Base-by-base conservation (phyloP, 2,113 vertebrate species). In the Scophthalmus maximus region DNA sequence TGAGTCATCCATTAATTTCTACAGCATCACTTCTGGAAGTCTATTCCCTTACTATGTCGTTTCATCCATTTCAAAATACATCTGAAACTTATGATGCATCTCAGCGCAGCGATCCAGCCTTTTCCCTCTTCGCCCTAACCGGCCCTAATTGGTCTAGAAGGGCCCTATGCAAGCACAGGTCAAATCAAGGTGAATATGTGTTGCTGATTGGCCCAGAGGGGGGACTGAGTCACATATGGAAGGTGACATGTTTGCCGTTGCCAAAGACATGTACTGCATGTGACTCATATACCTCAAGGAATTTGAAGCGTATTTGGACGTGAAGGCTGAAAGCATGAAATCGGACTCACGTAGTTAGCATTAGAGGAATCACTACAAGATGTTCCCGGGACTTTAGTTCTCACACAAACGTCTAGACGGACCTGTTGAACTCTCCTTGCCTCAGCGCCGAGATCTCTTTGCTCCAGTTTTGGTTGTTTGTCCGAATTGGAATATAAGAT, bases 1-100 rank as follows among this genome's bases (percentile, higher is more conserved):
- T 68, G 60, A 83, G 38, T 88, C 72, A 75, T 58, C 20, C 57
- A 22, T 49, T 76, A 12, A 60, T 65, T 57, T 61, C 32, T 25
- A 62, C 42, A 38, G 22, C 2, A 44, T 53, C 30, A 47, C 75
- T 49, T 49, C 30, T 66, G 10, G n/a, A 68, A 50, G 36, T 40
- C 4, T 17, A 40, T 40, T 40, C 5, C 36, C 36, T 17, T 3
- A 3, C 14, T 40, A 15, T 40, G 4, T 40, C 12, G 34, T 71
- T 68, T 55, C 8, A 55, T 47, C 26, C n/a, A 57, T 60, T 14
- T 58, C 34, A 50, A 57, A 9, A 23, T 58, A 66, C 32, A 51
- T 23, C 17, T 11, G 20, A 70, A 38, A 22, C 42, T 25, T 17
- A 47, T 30, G 56, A 47, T 62, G 55, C 44, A 55, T 49, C 51